Evolutionary conservation across 1,140 invertebrate genomes (phyloP).

Genomic region (Diabrotica undecimpunctata): DNA sequence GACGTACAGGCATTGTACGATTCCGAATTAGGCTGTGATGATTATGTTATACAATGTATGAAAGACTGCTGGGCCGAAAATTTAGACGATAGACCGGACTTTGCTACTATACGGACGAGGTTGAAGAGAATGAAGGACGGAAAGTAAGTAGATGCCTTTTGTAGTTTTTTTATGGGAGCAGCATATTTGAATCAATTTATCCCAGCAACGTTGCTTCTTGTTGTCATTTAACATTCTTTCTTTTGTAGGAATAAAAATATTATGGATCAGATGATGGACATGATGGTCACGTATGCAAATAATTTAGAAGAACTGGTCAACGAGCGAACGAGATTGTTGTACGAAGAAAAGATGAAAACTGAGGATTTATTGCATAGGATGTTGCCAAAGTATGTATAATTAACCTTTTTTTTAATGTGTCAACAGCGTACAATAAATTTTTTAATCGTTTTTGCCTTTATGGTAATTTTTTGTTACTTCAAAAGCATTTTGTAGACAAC

Average conservation of each 20-base stretch:
- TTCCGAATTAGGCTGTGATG: slow-evolving; percentile 63
- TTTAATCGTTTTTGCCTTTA: not conserved
- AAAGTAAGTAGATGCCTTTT: slow-evolving; percentile 55
- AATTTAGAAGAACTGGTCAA: slow-evolving; percentile 91
- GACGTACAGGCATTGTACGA: slow-evolving; percentile 65
- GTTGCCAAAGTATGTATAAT: slow-evolving; percentile 75
- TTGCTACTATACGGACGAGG: slow-evolving; percentile 69
- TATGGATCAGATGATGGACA: slow-evolving; percentile 95
- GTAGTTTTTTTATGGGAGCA: not conserved
- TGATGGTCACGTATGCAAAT: slow-evolving; percentile 94
- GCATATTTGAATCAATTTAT: not conserved
- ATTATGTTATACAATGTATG: slow-evolving; percentile 74
- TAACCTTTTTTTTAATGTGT: not conserved
- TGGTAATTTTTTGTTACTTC: too few relatives aligned
- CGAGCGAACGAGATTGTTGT: slow-evolving; percentile 80
- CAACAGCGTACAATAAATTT: not conserved
- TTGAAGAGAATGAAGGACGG: slow-evolving; percentile 85
- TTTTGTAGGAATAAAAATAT: slow-evolving; percentile 74
- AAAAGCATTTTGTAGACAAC: too few relatives aligned
- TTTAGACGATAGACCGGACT: slow-evolving; percentile 77
- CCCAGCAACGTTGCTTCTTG: too few relatives aligned
- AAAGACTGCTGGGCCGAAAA: slow-evolving; percentile 84
- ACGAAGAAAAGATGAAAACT: slow-evolving; percentile 91
- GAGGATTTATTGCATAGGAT: slow-evolving; percentile 90
- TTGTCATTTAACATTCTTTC: not conserved